Evolutionary conservation across 2,797 vertebrate species (phyloP).

Genomic region (Sebastes elongatus): DNA sequence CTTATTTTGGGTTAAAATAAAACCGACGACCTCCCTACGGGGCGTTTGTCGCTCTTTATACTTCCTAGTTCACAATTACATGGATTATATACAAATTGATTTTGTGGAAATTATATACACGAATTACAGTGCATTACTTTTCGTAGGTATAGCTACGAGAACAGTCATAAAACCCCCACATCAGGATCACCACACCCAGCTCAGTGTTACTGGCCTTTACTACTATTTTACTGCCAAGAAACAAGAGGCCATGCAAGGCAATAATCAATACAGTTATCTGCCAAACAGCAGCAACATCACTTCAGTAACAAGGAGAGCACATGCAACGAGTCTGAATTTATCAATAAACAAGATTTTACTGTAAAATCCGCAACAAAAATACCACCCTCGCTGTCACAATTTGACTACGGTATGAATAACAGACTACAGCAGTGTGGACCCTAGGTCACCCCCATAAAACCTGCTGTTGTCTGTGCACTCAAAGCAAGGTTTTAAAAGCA

Average conservation of each 20-base stretch:
- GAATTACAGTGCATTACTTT: too few species aligned
- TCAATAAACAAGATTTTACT: neutral
- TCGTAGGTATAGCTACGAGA: too few species aligned
- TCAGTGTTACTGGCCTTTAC: neutral
- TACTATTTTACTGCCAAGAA: neutral
- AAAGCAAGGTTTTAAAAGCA: neutral
- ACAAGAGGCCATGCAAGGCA: neutral
- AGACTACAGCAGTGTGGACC: neutral
- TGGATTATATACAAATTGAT: too few species aligned
- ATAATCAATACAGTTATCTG: neutral
- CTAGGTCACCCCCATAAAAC: neutral
- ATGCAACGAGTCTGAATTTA: neutral
- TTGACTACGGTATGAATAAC: neutral
- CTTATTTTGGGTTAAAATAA: too few species aligned
- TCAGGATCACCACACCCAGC: neutral
- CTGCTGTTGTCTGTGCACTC: neutral
- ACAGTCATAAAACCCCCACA: neutral
- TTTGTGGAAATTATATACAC: too few species aligned
- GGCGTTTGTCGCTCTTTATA: too few species aligned
- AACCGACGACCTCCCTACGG: too few species aligned
- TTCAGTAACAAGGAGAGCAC: neutral
- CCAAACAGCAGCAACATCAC: neutral
- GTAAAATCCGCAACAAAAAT: neutral
- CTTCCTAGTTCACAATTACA: too few species aligned
- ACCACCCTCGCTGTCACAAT: neutral